Conservation (phyloP, 2,888 invertebrate genomes). For the Paralinhomoeus sp. region DNA sequence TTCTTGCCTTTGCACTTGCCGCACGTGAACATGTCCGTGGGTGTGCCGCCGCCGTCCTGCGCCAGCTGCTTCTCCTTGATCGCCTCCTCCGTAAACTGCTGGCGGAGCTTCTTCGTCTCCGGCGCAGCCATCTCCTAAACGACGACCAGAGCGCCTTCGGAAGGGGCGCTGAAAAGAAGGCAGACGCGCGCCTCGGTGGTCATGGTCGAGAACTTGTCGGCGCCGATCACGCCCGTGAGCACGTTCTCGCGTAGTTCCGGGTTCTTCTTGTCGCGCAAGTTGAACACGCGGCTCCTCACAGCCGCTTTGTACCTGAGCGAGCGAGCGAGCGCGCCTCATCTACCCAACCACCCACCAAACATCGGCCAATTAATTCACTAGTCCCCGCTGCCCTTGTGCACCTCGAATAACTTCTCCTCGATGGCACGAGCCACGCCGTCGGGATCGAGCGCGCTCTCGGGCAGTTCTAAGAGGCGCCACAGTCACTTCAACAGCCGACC, state of each 20-base stretch:
- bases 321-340: too few relatives aligned
- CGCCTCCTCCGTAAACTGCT: slow-evolving; percentile 82
- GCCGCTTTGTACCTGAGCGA: slow-evolving; percentile 82
- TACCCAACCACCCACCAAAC: too few relatives aligned
- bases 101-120: slow-evolving; percentile 76
- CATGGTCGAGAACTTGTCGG: slow-evolving; percentile 70
- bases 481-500: too few relatives aligned
- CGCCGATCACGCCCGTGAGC: slow-evolving; percentile 54
- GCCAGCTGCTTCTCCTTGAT: slow-evolving; percentile 91
- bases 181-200: slow-evolving; percentile 47
- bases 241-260: slow-evolving; percentile 73
- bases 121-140: slow-evolving; percentile 83
- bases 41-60: slow-evolving; percentile 40
- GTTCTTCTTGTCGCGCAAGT: slow-evolving; percentile 83
- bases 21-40: slow-evolving; percentile 85
- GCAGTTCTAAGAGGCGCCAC: slow-evolving; percentile 26
- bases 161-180: too few relatives aligned
- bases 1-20: slow-evolving; percentile 89
- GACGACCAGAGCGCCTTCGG: too few relatives aligned
- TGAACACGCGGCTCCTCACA: slow-evolving; percentile 80
- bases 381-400: slow-evolving; percentile 12
- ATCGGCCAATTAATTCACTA: too few relatives aligned
- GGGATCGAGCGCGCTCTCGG: slow-evolving; percentile 52
- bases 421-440: slow-evolving; percentile 71
- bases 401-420: slow-evolving; percentile 42